Evolutionary conservation across 2,888 invertebrate species (phyloP).

Genomic region (Trichopoda pennipes): DNA sequence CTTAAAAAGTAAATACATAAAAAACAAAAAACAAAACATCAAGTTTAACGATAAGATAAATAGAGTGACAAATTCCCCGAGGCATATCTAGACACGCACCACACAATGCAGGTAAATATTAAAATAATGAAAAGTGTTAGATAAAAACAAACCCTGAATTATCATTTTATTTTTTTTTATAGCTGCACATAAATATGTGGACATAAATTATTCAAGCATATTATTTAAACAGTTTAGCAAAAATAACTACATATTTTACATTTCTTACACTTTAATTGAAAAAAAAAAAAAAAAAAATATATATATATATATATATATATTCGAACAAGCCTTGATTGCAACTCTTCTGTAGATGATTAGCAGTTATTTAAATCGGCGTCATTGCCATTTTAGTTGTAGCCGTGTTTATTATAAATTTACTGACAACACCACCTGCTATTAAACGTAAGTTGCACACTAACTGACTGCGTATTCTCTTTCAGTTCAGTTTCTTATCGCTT

Average conservation of each 20-base stretch:
- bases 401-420: neutral
- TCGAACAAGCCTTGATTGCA: conserved; percentile 36
- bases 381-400: conserved; percentile 29
- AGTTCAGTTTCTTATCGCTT: conserved; percentile 65
- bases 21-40: conserved; percentile 35
- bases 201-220: conserved; percentile 47
- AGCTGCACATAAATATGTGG: neutral
- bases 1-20: conserved; percentile 10
- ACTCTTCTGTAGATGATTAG: conserved; percentile 17
- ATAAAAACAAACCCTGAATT: conserved; percentile 28
- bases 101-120: neutral
- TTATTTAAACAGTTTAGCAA: conserved; percentile 30
- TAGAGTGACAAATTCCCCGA: neutral
- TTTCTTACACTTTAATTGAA: neutral
- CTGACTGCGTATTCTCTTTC: conserved; percentile 57
- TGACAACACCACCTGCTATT: conserved; percentile 54
- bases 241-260: neutral
- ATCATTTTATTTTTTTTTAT: neutral
- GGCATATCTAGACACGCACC: neutral
- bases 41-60: conserved; percentile 57
- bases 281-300: neutral
- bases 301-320: too few species aligned
- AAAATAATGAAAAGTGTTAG: neutral
- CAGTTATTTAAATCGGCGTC: conserved; percentile 22
- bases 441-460: conserved; percentile 49